Evolutionary conservation across 2,888 invertebrate species (phyloP).

Genomic region (Protonemura montana): DNA sequence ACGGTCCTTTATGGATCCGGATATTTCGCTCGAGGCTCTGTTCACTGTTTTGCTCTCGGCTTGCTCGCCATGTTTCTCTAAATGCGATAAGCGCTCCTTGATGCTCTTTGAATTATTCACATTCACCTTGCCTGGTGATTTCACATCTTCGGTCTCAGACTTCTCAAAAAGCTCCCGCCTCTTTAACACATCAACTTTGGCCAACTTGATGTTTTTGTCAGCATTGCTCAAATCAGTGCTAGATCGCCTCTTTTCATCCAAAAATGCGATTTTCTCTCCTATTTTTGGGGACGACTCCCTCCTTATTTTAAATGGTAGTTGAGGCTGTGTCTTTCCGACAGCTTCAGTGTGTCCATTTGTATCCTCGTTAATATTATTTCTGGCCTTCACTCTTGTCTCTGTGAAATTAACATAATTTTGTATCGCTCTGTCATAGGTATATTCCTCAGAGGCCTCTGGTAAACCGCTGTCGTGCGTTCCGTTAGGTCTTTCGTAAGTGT

Average conservation of each 20-base stretch:
- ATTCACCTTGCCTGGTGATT: conserved; percentile 56
- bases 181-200: conserved; percentile 81
- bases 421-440: conserved; percentile 87
- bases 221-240: conserved; percentile 60
- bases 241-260: conserved; percentile 60
- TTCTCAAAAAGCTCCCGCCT: conserved; percentile 84
- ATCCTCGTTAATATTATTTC: conserved; percentile 61
- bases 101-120: conserved; percentile 73
- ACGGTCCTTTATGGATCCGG: conserved; percentile 54
- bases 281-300: conserved; percentile 63
- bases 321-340: conserved; percentile 50
- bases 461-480: conserved; percentile 58
- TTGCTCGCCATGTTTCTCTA: conserved; percentile 53
- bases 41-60: neutral
- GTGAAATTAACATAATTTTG: conserved; percentile 78
- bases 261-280: conserved; percentile 69
- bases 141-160: conserved; percentile 41
- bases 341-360: conserved; percentile 42
- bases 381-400: conserved; percentile 69
- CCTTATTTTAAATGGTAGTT: conserved; percentile 52
- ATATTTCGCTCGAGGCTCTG: conserved; percentile 36
- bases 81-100: conserved; percentile 62
- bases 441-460: conserved; percentile 74
- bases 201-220: conserved; percentile 65
- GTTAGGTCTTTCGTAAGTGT: conserved; percentile 20